phyloP scores from a whole-genome alignment of 2,797 vertebrate genomes.

The Natrix natrix region DNA sequence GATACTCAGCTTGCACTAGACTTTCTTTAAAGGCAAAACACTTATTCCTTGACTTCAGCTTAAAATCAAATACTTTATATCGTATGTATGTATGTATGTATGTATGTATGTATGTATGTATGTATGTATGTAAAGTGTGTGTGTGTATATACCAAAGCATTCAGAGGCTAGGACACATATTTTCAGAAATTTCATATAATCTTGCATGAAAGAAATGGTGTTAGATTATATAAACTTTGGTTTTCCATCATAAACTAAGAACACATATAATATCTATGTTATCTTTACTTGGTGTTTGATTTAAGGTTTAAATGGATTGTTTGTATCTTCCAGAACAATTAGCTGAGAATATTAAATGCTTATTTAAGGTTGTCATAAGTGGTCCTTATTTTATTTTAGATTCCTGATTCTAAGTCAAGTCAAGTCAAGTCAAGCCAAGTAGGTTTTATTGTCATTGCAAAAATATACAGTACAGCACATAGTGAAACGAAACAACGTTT shows the following conservation, averaged over 20 bases:
- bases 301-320: neutral
- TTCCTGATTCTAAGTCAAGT: neutral
- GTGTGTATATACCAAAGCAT: conserved; percentile 3
- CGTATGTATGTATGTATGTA: conserved; percentile 2
- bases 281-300: neutral
- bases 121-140: too few species aligned
- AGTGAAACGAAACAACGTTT: too few species aligned
- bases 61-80: conserved; percentile 62
- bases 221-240: neutral
- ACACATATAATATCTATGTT: neutral
- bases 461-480: too few species aligned
- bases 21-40: conserved; percentile 65
- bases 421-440: too few species aligned
- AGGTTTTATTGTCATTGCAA: too few species aligned
- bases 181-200: neutral
- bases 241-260: neutral
- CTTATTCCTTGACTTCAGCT: conserved; percentile 65
- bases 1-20: conserved; percentile 52
- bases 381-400: neutral
- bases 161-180: conserved; percentile 24
- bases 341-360: conserved; percentile 20
- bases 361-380: neutral
- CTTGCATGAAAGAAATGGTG: neutral
- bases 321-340: neutral
- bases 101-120: too few species aligned